Percentiles rank a stretch among this genome's conserved stretches.
These are phyloP conservation scores for Nephila pilipes DNA, from an alignment of 1,140 invertebrate species.

Conservation along the genomic window DNA sequence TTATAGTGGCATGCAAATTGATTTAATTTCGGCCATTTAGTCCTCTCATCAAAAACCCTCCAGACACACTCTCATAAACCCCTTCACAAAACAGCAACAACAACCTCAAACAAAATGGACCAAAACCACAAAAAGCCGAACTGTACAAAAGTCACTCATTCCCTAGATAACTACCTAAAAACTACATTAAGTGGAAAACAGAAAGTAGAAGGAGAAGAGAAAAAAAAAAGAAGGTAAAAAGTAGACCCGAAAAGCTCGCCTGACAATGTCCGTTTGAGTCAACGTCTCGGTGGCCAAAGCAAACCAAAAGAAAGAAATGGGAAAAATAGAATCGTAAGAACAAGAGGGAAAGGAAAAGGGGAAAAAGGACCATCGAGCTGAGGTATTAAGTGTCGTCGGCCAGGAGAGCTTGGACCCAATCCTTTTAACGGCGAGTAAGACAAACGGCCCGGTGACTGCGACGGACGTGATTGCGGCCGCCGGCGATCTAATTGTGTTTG, in stretches of 20 bases:
- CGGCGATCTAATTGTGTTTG: conserved; percentile 76
- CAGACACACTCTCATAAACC: neutral
- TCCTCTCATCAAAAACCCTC: neutral
- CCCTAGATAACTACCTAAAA: conserved; percentile 13
- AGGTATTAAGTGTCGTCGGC: conserved; percentile 70
- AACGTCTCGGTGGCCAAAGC: neutral
- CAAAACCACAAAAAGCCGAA: neutral
- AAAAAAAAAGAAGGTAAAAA: neutral
- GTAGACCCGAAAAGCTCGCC: neutral
- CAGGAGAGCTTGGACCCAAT: conserved; percentile 44
- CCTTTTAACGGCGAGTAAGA: conserved; percentile 72
- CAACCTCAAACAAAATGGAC: neutral
- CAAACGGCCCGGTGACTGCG: conserved; percentile 63
- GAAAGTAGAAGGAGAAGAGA: neutral
- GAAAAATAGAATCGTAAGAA: neutral
- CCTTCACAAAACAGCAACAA: neutral
- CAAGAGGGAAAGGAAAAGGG: neutral
- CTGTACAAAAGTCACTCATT: conserved; percentile 30
- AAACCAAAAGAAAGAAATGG: conserved; percentile 12
- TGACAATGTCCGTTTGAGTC: conserved; percentile 37
- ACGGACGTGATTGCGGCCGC: conserved; percentile 75
- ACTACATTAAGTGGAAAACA: conserved; percentile 20
- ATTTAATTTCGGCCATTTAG: neutral
- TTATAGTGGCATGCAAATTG: neutral
- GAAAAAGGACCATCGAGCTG: conserved; percentile 14